These are phyloP conservation scores for Cettia cetti DNA, from an alignment of 2,113 vertebrate genomes.

Conservation along the genomic window DNA sequence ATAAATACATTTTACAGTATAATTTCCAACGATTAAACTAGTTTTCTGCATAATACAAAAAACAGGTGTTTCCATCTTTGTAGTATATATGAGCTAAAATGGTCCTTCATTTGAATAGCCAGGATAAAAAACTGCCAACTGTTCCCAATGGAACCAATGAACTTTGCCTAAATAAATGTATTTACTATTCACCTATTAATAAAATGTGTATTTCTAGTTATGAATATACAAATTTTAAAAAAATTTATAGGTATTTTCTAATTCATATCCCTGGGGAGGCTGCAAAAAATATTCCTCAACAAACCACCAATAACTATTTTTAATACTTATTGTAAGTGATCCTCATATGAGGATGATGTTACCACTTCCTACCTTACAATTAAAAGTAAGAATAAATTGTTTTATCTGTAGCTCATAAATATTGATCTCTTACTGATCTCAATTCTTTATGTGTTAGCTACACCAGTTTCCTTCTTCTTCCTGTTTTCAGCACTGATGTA, in stretches of 20 bases:
- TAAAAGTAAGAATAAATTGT: not conserved
- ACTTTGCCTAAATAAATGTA: not conserved
- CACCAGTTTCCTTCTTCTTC: not conserved
- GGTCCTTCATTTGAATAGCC: not conserved
- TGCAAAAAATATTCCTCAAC: not conserved
- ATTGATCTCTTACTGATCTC: not conserved
- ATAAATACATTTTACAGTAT: not conserved
- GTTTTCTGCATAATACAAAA: not conserved
- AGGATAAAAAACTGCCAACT: not conserved
- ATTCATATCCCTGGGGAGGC: not conserved
- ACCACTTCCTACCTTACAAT: not conserved
- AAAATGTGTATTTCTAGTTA: not conserved
- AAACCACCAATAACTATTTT: not conserved
- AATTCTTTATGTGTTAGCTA: fast-evolving
- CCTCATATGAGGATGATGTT: not conserved
- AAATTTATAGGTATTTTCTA: not conserved
- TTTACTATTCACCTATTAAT: not conserved
- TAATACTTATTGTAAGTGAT: too few relatives aligned
- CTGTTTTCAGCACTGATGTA: not conserved
- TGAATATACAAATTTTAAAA: not conserved
- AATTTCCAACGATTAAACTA: not conserved
- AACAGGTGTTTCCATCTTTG: not conserved
- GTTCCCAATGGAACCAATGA: not conserved
- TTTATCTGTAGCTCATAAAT: not conserved
- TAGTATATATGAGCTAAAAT: not conserved